Conservation (phyloP, 2,113 vertebrate species). For the Capreolus pygargus region DNA sequence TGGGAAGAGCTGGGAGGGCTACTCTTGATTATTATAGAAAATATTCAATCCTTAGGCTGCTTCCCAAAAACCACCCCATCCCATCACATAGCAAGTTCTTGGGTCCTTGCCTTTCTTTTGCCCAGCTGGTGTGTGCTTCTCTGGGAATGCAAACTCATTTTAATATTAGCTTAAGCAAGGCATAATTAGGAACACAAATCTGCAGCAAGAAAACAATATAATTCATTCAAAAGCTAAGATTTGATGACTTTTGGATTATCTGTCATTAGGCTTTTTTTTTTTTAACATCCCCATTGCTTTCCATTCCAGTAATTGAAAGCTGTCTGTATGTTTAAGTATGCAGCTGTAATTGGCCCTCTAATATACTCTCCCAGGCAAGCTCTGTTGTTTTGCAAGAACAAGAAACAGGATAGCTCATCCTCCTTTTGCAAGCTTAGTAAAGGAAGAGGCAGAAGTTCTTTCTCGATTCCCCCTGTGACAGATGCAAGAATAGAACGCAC, state of each 20-base stretch:
- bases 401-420: neutral
- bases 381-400: neutral
- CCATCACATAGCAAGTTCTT: neutral
- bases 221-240: conserved; percentile 54
- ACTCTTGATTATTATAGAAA: neutral
- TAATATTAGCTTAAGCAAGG: conserved; percentile 61
- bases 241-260: conserved; percentile 42
- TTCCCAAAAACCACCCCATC: neutral
- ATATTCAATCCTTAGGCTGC: neutral
- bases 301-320: neutral
- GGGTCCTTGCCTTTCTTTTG: neutral
- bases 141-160: conserved; percentile 57
- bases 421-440: neutral
- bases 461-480: neutral
- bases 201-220: conserved; percentile 52
- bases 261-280: neutral
- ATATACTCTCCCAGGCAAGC: neutral
- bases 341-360: neutral
- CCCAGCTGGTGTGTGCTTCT: conserved; percentile 60
- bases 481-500: conserved; percentile 13
- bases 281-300: neutral
- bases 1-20: neutral
- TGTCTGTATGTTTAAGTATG: neutral
- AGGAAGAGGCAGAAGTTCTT: neutral
- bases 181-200: conserved; percentile 66